Evolutionary conservation across 2,113 vertebrate species (phyloP).

Genomic region (Brienomyrus brachyistius): DNA sequence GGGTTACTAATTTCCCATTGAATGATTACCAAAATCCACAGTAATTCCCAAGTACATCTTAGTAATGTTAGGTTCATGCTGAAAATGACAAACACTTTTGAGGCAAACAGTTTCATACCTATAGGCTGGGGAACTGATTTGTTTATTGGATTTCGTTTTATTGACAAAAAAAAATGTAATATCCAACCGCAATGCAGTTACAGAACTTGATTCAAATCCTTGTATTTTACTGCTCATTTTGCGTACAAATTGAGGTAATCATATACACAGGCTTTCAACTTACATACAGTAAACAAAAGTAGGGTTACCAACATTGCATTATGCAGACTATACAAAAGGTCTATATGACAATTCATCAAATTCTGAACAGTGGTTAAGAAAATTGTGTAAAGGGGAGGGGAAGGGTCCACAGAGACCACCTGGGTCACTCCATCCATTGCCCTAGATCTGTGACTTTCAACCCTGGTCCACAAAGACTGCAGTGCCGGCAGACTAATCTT

Average conservation of each 20-base stretch:
- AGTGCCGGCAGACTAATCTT: not conserved
- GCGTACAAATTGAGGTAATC: slow-evolving; percentile 16
- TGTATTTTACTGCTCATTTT: slow-evolving; percentile 6
- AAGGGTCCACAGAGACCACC: not conserved
- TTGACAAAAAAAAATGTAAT: slow-evolving; percentile 13
- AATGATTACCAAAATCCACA: not conserved
- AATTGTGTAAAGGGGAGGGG: not conserved
- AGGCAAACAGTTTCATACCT: not conserved
- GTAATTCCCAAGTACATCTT: not conserved
- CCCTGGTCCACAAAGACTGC: not conserved
- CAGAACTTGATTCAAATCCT: slow-evolving; percentile 14
- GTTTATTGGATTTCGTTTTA: slow-evolving; percentile 13
- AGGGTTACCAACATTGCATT: slow-evolving; percentile 11
- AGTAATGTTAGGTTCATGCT: not conserved
- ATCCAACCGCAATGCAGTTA: slow-evolving; percentile 11
- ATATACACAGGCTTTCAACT: slow-evolving; percentile 10
- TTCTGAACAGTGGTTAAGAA: slow-evolving; percentile 11
- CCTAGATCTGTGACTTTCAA: slow-evolving; percentile 24
- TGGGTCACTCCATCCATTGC: not conserved
- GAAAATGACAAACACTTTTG: not conserved
- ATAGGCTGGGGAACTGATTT: not conserved
- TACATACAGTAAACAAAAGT: slow-evolving; percentile 7
- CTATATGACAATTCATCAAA: not conserved
- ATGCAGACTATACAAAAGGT: slow-evolving; percentile 10
- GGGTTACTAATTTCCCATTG: not conserved